Evolutionary conservation across 92 coral and sea anemone genomes (phyloP), one percentile per base, ranked within the genome.

Genomic region (Hydrozoanthus gracilis): DNA sequence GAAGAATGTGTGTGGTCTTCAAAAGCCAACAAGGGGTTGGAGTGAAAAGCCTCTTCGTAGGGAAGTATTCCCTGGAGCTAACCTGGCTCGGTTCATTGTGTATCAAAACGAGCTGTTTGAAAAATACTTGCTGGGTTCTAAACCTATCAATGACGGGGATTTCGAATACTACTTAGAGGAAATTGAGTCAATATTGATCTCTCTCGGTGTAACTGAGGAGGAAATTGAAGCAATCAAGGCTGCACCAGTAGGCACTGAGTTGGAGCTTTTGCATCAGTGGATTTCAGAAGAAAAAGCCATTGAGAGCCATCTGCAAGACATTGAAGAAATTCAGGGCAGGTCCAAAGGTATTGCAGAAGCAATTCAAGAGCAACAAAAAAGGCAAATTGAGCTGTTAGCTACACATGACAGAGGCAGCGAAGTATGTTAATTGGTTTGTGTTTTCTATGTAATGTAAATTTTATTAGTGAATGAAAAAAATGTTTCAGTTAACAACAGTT

Each of bases 21-120:
- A 64, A 50, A 4, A 79, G 84, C 84, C 84, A n/a, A 64, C 3
- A 15, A 17, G 7, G 5, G 84, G 84, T 10, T 79, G 84, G 84
- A 64, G 48, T 1, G 17, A 2, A 2, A 0, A 7, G 10, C 84
- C 84, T 7, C 0, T 9, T 10, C 17, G 4, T 60, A 0, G 27
- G 7, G 84, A 79, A 45, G 64, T 15, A 2, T 49, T 73, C 61
- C 44, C 64, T 44, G 84, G 64, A 17, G 84, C 84, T 8, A 64
- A 79, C 73, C 45, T 79, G 16, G 84, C 84, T 15, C 72, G 84
- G 8, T 58, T 79, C 58, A 62, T 79, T 7, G 4, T 4, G n/a
- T 79, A 4, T 16, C 51, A 56, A n/a, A 16, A 61, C 16, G 5
- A 1, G 46, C 1, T 79, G 16, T 48, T 3, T 64, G 65, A 35